Percentiles rank a stretch among this genome's conserved stretches.
Conservation (phyloP, 2,113 vertebrate species). For the Ascaphus truei region DNA sequence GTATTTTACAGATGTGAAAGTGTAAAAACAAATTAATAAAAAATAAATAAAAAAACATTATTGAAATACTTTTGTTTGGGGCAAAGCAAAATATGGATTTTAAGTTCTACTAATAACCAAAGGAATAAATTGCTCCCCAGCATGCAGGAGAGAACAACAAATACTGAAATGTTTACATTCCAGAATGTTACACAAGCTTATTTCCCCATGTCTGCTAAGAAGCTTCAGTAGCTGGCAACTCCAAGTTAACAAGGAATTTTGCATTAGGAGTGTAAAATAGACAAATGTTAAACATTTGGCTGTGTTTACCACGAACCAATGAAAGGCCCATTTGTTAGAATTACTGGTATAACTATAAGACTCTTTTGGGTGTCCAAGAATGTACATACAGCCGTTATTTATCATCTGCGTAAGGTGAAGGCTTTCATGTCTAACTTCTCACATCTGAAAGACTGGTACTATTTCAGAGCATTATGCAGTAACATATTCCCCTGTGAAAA, state of each 20-base stretch:
- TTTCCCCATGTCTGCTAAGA: neutral
- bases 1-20: no score
- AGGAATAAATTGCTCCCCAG: neutral
- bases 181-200: neutral
- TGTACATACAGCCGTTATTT: slow-evolving; percentile 44
- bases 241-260: slow-evolving; percentile 52
- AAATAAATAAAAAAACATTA: no score
- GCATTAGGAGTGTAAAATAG: slow-evolving; percentile 43
- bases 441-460: neutral
- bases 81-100: no score
- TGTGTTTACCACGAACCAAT: slow-evolving; percentile 43
- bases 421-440: slow-evolving; percentile 20
- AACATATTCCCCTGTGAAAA: neutral
- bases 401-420: neutral
- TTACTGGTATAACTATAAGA: slow-evolving; percentile 31
- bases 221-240: neutral
- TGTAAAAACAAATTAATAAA: no score
- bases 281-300: slow-evolving; percentile 35
- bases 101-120: neutral
- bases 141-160: neutral
- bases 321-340: slow-evolving; percentile 52
- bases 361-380: slow-evolving; percentile 41
- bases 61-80: no score
- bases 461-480: neutral
- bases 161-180: neutral